Conservation (phyloP, 1,140 invertebrate species). For the Penaeus vannamei region DNA sequence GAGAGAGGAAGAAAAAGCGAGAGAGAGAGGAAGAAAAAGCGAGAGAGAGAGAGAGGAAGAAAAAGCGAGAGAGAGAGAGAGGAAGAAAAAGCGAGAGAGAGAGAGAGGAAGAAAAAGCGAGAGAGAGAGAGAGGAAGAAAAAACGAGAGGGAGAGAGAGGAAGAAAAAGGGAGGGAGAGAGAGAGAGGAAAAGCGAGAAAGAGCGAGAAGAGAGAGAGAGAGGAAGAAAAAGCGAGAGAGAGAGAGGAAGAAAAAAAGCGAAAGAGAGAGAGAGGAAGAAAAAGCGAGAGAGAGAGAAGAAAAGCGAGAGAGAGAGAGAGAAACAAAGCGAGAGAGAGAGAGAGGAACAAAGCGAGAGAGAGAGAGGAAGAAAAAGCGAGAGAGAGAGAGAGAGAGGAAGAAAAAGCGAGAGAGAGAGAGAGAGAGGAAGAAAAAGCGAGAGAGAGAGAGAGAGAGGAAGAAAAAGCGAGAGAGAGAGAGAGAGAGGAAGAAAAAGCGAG, state of each 20-base stretch:
- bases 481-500: too few species aligned
- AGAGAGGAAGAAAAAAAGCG: background rate
- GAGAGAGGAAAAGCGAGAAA: too few species aligned
- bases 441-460: too few species aligned
- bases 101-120: conserved; percentile 19
- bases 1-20: background rate
- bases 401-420: too few species aligned
- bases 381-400: too few species aligned
- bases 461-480: too few species aligned
- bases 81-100: background rate
- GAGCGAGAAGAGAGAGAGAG: conserved; percentile 33
- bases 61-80: background rate
- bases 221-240: background rate
- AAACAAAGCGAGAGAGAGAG: too few species aligned
- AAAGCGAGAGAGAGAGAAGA: conserved; percentile 33
- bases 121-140: conserved; percentile 23
- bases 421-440: too few species aligned
- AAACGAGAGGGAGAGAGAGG: too few species aligned
- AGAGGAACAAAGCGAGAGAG: too few species aligned
- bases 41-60: conserved; percentile 12
- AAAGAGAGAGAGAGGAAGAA: background rate
- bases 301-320: background rate
- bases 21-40: background rate
- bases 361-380: too few species aligned
- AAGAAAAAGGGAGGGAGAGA: too few species aligned